Base-by-base conservation (phyloP, 2,888 invertebrate genomes). In the Drosophila austrosaltans region DNA sequence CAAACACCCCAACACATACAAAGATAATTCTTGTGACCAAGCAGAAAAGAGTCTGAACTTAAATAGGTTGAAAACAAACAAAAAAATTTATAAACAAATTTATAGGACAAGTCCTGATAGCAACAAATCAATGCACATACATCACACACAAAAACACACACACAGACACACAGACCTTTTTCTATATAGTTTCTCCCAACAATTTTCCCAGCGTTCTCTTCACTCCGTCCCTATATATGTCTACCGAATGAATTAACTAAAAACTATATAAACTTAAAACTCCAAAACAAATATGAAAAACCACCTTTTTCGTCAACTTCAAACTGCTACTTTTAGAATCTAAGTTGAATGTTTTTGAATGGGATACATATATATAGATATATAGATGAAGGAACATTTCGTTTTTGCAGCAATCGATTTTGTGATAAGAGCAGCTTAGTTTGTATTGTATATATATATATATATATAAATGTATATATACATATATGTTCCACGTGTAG, bases 11-110 rank as follows among this genome's bases (percentile, higher is more conserved):
- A 1, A 48, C 20, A 3, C 20, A 48, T 10, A 48, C 48, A 48
- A 25, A 48, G 25, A 12, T 70, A 73, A 72, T 75, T 77, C 78
- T 81, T 87, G 87, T 79, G 85, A 85, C 85, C 89, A 85, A 89
- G 75, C 84, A 87, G 84, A 77, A 72, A 65, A 77, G 89, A 85
- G 85, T 85, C 85, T 85, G 85, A 87, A 89, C 71, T 77, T 89
- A 76, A 75, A 76, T 89, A 79, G 79, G 78, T 83, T 85, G 81
- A 78, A 75, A 73, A 65, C 28, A 53, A 32, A 1, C 3, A 36
- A 36, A 36, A 36, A 7, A 36, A 66, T 62, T 32, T 56, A 59
- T 68, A 66, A 66, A 53, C 53, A 39, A 70, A 63, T 32, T 48
- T 25, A 12, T 62, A 66, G 53, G 48, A 48, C 48, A 48, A 48